phyloP scores from a whole-genome alignment of 2,797 vertebrate species.

The Clarias platycephalus region DNA sequence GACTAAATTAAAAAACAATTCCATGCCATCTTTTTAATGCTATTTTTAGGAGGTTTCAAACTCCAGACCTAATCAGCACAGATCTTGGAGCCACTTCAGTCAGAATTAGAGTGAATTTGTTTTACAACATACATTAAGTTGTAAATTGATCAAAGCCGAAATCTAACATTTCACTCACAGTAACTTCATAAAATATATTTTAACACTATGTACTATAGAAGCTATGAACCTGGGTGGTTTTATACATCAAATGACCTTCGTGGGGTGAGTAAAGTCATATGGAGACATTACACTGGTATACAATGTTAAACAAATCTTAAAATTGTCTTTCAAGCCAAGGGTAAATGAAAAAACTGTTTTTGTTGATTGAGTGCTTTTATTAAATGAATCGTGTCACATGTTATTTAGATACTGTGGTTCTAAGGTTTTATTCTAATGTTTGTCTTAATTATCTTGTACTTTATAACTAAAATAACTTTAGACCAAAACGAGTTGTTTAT shows the following conservation, averaged over 20 bases:
- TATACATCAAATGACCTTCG: neutral
- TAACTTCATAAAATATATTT: neutral
- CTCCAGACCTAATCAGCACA: constrained; percentile 17
- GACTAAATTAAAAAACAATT: neutral
- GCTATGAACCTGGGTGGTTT: neutral
- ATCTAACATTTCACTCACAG: neutral
- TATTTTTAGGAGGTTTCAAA: neutral
- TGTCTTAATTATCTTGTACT: neutral
- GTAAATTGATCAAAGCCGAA: neutral
- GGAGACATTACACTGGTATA: neutral
- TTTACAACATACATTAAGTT: neutral
- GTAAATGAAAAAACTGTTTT: neutral
- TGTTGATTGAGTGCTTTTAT: neutral
- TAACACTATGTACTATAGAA: neutral
- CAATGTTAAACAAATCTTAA: neutral
- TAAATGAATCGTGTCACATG: neutral
- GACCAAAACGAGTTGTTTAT: neutral
- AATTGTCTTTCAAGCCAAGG: neutral
- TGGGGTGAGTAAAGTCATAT: neutral
- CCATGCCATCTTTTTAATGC: constrained; percentile 15
- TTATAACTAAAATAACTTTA: neutral
- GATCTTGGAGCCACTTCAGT: constrained; percentile 22
- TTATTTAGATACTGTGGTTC: neutral
- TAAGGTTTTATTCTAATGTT: neutral
- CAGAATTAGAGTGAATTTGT: constrained; percentile 10